These are phyloP conservation scores for Gila orcuttii DNA, from an alignment of 2,113 vertebrate species.

Conservation along the genomic window DNA sequence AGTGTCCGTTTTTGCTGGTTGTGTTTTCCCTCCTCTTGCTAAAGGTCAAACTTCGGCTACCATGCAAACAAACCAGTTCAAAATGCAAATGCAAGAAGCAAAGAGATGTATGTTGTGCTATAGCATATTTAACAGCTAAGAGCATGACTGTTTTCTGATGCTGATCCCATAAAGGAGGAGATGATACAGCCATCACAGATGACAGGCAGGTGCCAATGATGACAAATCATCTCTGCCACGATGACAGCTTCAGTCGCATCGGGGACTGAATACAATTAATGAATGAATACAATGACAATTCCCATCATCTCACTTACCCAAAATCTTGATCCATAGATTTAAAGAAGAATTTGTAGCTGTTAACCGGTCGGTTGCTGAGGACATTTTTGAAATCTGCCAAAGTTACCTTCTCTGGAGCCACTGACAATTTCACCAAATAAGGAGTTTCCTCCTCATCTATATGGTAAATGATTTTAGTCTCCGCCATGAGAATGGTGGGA, in stretches of 20 bases:
- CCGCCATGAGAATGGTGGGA: slow-evolving; percentile 87
- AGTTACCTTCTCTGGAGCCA: slow-evolving; percentile 92
- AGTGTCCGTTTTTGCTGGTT: neutral
- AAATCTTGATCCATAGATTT: slow-evolving; percentile 99
- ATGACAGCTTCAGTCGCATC: slow-evolving; percentile 41
- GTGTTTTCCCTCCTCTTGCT: neutral
- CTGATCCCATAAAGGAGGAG: slow-evolving; percentile 37
- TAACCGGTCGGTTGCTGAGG: slow-evolving; percentile 91
- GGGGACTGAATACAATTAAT: neutral
- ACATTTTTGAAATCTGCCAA: slow-evolving; percentile 97
- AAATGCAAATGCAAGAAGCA: slow-evolving; percentile 12
- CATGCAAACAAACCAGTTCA: slow-evolving; percentile 7
- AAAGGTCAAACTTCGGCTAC: slow-evolving; percentile 20
- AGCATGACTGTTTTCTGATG: neutral
- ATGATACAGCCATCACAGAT: slow-evolving; percentile 27
- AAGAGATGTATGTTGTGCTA: neutral
- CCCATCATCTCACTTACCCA: slow-evolving; percentile 79
- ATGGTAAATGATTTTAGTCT: slow-evolving; percentile 97
- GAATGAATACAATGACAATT: neutral
- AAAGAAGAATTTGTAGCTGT: slow-evolving; percentile 98
- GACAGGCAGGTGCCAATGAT: slow-evolving; percentile 35
- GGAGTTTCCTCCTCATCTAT: slow-evolving; percentile 98
- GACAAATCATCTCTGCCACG: neutral
- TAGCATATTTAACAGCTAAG: neutral
- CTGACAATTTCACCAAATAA: slow-evolving; percentile 92